A percentile compares a stretch with the other conserved stretches of the same genome.
phyloP scores from a whole-genome alignment of 2,888 invertebrate genomes.

The Punctoribates punctum region DNA sequence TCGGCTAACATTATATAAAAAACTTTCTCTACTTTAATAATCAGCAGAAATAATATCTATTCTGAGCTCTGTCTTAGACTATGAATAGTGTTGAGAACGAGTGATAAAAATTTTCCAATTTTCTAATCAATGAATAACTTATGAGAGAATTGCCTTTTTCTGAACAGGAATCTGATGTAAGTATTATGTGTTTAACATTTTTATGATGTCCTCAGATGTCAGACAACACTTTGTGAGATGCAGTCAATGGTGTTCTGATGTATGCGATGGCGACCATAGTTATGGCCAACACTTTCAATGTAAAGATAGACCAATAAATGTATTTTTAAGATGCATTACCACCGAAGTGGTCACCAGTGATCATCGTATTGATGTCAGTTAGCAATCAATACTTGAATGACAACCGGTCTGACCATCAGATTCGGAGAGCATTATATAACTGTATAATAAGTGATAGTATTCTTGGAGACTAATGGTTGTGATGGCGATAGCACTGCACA shows the following conservation, averaged over 20 bases:
- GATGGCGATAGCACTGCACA: conserved; percentile 12
- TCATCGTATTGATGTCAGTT: neutral
- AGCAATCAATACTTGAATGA: neutral
- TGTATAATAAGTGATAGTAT: neutral
- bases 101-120: too few species aligned
- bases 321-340: conserved; percentile 12
- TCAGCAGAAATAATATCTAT: too few species aligned
- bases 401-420: neutral
- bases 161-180: neutral
- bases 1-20: neutral
- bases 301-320: neutral
- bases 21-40: neutral
- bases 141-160: too few species aligned
- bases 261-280: neutral
- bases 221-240: neutral
- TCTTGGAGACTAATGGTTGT: neutral
- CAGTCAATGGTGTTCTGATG: conserved; percentile 10
- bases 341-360: conserved; percentile 2
- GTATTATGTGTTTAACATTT: conserved; percentile 20
- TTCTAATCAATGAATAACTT: too few species aligned
- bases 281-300: neutral
- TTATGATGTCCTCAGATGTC: conserved; percentile 8
- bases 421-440: neutral
- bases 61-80: too few species aligned
- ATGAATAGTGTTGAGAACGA: too few species aligned